phyloP scores from a whole-genome alignment of 1,140 invertebrate genomes.

The Drosophila sproati region DNA sequence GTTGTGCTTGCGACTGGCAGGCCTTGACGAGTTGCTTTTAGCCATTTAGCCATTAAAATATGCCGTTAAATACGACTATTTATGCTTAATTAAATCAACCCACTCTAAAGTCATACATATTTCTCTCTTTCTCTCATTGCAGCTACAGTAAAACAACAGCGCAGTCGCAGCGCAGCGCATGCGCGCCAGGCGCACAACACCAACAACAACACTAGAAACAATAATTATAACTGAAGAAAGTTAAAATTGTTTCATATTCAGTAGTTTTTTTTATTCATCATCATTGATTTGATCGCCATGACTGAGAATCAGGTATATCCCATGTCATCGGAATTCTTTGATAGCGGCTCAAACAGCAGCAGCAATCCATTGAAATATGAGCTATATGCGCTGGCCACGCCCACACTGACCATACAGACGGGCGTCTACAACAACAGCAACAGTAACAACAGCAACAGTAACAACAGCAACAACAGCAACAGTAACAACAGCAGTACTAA shows the following conservation, averaged over 20 bases:
- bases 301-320: conserved; percentile 83
- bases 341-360: conserved; percentile 82
- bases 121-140: conserved; percentile 36
- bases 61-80: conserved; percentile 6
- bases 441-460: conserved; percentile 28
- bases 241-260: not conserved
- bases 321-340: conserved; percentile 84
- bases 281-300: conserved; percentile 49
- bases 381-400: conserved; percentile 70
- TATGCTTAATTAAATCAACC: conserved; percentile 18
- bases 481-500: conserved; percentile 24
- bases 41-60: not conserved
- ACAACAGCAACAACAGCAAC: conserved; percentile 33
- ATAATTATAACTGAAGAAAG: not conserved
- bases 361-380: conserved; percentile 81
- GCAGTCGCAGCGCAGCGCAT: conserved; percentile 54
- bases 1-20: not conserved
- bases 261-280: not conserved
- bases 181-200: conserved; percentile 48
- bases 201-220: not conserved
- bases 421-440: conserved; percentile 49
- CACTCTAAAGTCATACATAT: not conserved
- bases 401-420: conserved; percentile 68
- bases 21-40: conserved; percentile 13
- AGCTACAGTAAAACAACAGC: conserved; percentile 53